phyloP scores from a whole-genome alignment of 2,113 vertebrate genomes.

The Odocoileus hemionus region DNA sequence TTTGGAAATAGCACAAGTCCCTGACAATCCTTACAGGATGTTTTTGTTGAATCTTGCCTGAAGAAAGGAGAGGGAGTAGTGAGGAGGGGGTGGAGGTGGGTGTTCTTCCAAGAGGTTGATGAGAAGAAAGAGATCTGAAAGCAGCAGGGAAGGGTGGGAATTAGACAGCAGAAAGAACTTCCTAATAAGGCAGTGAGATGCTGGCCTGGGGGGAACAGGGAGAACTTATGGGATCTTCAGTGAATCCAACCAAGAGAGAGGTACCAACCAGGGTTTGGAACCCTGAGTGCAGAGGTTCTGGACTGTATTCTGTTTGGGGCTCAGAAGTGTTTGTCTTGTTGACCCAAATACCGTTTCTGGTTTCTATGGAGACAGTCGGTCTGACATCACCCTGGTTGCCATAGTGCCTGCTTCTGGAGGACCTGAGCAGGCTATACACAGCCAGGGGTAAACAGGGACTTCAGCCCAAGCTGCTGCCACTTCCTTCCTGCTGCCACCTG shows the following conservation, averaged over 20 bases:
- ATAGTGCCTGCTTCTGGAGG: constrained; percentile 58
- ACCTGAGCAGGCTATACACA: constrained; percentile 61
- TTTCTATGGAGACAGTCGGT: constrained; percentile 63
- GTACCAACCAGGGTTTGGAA: neutral
- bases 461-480: constrained; percentile 51
- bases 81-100: neutral
- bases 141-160: neutral
- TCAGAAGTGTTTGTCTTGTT: constrained; percentile 50
- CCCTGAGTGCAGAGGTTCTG: neutral
- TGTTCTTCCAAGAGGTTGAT: constrained; percentile 18
- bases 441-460: constrained; percentile 64
- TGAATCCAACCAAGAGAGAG: neutral
- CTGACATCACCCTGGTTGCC: constrained; percentile 70
- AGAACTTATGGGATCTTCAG: neutral
- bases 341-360: constrained; percentile 66
- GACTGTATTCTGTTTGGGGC: neutral
- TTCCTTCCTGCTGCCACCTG: constrained; percentile 73
- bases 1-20: neutral
- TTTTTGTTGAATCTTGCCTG: constrained; percentile 20
- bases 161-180: neutral
- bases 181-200: constrained; percentile 55
- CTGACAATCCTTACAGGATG: neutral
- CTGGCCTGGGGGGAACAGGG: neutral
- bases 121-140: constrained; percentile 14
- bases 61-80: neutral